Percentiles rank a stretch among this genome's conserved stretches.
phyloP scores from a whole-genome alignment of 2,797 vertebrate genomes.

The Bufotes viridis region DNA sequence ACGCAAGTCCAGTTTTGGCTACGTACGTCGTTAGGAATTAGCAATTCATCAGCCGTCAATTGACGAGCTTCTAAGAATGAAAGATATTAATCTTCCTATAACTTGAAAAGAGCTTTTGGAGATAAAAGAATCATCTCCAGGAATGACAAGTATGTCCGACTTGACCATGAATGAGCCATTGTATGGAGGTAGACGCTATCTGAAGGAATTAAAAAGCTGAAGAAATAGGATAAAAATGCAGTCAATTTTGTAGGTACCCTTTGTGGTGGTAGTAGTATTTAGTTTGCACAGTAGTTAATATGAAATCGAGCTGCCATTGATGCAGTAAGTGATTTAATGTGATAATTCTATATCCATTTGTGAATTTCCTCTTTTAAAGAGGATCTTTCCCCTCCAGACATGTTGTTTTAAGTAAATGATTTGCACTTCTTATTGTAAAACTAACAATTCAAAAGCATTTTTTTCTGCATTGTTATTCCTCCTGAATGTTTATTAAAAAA shows the following conservation, averaged over 20 bases:
- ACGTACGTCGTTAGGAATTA: slow-evolving; percentile 8
- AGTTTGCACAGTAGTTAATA: background rate
- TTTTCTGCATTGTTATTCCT: too few relatives aligned
- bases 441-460: too few relatives aligned
- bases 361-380: background rate
- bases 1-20: slow-evolving; percentile 16
- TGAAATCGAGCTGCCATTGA: too few relatives aligned
- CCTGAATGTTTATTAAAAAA: too few relatives aligned
- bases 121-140: slow-evolving; percentile 53
- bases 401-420: too few relatives aligned
- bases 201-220: slow-evolving; percentile 33
- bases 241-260: background rate
- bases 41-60: slow-evolving; percentile 53
- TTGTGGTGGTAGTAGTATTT: background rate
- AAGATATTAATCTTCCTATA: slow-evolving; percentile 57
- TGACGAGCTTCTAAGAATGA: slow-evolving; percentile 21
- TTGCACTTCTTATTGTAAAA: too few relatives aligned
- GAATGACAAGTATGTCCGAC: slow-evolving; percentile 52
- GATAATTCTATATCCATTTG: background rate
- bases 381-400: too few relatives aligned
- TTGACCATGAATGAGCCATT: slow-evolving; percentile 43
- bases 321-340: too few relatives aligned
- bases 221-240: slow-evolving; percentile 13
- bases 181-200: slow-evolving; percentile 30
- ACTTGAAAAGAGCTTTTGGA: slow-evolving; percentile 42